Conservation (phyloP, 1,140 invertebrate species). For the Anastatus disparis region DNA sequence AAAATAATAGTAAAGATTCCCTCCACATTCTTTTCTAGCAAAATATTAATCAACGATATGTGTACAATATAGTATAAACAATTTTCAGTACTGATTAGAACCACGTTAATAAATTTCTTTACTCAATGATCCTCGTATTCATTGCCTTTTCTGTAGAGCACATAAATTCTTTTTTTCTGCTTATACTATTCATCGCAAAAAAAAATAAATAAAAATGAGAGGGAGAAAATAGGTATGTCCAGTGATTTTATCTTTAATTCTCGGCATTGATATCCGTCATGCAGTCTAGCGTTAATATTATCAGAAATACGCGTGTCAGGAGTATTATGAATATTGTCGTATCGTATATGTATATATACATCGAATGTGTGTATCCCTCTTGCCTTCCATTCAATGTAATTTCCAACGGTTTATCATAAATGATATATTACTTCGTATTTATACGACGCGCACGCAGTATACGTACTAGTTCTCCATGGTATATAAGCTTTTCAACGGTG, state of each 20-base stretch:
- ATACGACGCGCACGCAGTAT: not conserved
- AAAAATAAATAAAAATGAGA: too few relatives aligned
- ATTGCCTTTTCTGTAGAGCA: too few relatives aligned
- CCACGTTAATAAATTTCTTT: too few relatives aligned
- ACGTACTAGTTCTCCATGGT: not conserved
- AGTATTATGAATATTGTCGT: conserved; percentile 35
- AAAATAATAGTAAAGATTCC: too few relatives aligned
- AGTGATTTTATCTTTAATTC: conserved; percentile 6
- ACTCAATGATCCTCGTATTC: too few relatives aligned
- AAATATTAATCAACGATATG: too few relatives aligned
- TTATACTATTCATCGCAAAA: too few relatives aligned
- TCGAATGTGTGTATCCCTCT: not conserved
- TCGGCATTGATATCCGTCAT: conserved; percentile 11
- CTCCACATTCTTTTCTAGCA: too few relatives aligned
- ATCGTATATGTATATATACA: conserved; percentile 22
- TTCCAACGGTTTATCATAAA: conserved; percentile 36
- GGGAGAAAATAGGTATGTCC: not conserved
- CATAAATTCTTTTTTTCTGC: too few relatives aligned
- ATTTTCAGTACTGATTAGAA: too few relatives aligned
- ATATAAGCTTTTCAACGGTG: conserved; percentile 18
- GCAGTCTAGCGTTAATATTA: conserved; percentile 18
- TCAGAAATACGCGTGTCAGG: conserved; percentile 26
- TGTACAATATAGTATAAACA: too few relatives aligned
- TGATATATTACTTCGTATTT: conserved; percentile 36
- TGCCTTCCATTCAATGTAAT: conserved; percentile 23